Evolutionary conservation across 2,888 invertebrate species (phyloP).

Genomic region (Seira musarum): DNA sequence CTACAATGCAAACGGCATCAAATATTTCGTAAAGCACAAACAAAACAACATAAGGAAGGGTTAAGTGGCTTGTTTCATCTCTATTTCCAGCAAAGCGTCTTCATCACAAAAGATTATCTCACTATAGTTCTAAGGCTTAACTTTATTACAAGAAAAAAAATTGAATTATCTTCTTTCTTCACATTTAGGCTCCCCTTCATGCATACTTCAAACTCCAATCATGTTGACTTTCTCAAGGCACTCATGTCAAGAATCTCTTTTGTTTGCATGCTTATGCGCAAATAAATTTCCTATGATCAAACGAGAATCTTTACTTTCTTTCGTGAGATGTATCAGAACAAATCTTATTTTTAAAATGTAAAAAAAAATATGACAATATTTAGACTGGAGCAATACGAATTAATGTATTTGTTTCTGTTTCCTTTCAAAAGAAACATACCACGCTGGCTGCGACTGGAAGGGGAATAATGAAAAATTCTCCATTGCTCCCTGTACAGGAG

Average conservation of each 20-base stretch:
- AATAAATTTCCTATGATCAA: too few relatives aligned
- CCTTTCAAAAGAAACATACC: too few relatives aligned
- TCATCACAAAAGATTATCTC: constrained; percentile 3
- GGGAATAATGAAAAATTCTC: too few relatives aligned
- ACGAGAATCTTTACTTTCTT: too few relatives aligned
- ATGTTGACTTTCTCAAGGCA: constrained; percentile 7
- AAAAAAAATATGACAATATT: too few relatives aligned
- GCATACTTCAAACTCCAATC: background rate
- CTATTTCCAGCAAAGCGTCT: background rate
- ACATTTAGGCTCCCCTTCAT: background rate
- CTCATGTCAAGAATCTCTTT: background rate
- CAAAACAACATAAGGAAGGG: constrained; percentile 4
- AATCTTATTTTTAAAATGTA: too few relatives aligned
- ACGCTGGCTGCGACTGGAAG: too few relatives aligned
- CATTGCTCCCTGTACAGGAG: too few relatives aligned
- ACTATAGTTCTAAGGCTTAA: background rate
- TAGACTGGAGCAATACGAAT: too few relatives aligned
- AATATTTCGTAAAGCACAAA: constrained; percentile 42
- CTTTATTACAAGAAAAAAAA: background rate
- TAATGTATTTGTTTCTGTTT: too few relatives aligned
- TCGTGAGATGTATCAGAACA: too few relatives aligned
- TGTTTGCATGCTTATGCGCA: constrained; percentile 1
- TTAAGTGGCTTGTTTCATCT: constrained; percentile 18
- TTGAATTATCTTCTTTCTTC: background rate
- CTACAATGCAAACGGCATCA: constrained; percentile 45